phyloP scores from a whole-genome alignment of 2,888 invertebrate genomes.

The Melitaea athalia region DNA sequence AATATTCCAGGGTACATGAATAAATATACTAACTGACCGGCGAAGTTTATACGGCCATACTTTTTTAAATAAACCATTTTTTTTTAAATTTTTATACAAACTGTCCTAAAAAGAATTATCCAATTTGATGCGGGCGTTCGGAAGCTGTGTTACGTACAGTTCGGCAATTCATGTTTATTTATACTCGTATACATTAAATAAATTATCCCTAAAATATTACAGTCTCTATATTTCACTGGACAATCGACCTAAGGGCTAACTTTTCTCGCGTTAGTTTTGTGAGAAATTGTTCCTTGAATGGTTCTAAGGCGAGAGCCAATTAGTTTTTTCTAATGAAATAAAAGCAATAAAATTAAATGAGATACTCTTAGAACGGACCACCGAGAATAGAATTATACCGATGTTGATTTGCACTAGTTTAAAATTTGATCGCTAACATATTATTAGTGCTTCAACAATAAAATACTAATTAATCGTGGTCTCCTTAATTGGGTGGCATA shows the following conservation, averaged over 20 bases:
- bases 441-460: background rate
- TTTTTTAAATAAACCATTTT: too few relatives aligned
- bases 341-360: conserved; percentile 46
- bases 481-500: too few relatives aligned
- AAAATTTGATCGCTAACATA: background rate
- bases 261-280: conserved; percentile 57
- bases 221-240: background rate
- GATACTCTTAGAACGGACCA: conserved; percentile 34
- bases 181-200: background rate
- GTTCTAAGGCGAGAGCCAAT: conserved; percentile 47
- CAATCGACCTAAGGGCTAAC: conserved; percentile 41
- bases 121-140: too few relatives aligned
- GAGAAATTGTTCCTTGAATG: conserved; percentile 57
- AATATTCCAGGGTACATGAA: too few relatives aligned
- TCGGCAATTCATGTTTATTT: too few relatives aligned
- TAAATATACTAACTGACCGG: too few relatives aligned
- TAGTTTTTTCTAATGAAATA: conserved; percentile 51
- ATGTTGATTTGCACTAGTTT: conserved; percentile 20
- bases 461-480: background rate
- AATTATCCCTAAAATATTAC: background rate
- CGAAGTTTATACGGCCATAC: too few relatives aligned
- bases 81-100: too few relatives aligned
- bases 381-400: conserved; percentile 30
- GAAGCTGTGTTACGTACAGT: too few relatives aligned
- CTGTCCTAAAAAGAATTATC: too few relatives aligned